Base-by-base conservation (phyloP, 1,140 invertebrate genomes). In the Drosophila yakuba region DNA sequence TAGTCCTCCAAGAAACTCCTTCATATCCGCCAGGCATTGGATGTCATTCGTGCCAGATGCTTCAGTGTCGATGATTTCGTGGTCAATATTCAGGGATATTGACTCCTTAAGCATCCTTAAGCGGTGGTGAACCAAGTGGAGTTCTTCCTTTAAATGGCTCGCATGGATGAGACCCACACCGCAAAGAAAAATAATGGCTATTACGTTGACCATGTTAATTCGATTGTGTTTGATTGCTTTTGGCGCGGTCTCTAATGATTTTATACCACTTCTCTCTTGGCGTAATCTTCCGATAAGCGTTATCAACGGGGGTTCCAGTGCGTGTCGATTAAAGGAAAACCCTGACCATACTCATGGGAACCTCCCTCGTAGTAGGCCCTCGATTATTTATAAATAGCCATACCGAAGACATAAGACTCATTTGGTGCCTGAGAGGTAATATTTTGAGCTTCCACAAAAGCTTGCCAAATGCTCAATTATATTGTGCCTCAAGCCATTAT, bases 271-370 rank as follows among this genome's bases (percentile, higher is more conserved):
- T 50, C 3, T 4, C 25, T 28, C 35, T 4, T 23, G 3, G 28
- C 50, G 43, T 35, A 71, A 69, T 48, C 63, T 45, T 10, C 3
- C 43, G 67, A 71, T 71, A 69, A 25, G 25, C 36, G 4, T 14
- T 71, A 71, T 71, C 67, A 57, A 20, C 17, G 35, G 51, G 63
- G 57, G 48, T 69, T 35, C 36, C 67, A 36, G 28, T 23, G 14
- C 15, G 5, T 50, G 41, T 63, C 7, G 20, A 25, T 28, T 10
- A 4, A 0, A 15, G 45, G 57, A 61, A 67, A 67, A 62, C 32
- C 17, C 17, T 25, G 35, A 5, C 10, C 1, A 28, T 4, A 23
- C 35, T 66, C 39, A 39, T 45, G 62, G 62, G 35, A 54, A 69
- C 47, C 55, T 55, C 41, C 62, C 41, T 38, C 43, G 67, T 39